A percentile compares a stretch with the other conserved stretches of the same genome.
Evolutionary conservation across 2,888 invertebrate species (phyloP).

Genomic region (Ochropacha duplaris): DNA sequence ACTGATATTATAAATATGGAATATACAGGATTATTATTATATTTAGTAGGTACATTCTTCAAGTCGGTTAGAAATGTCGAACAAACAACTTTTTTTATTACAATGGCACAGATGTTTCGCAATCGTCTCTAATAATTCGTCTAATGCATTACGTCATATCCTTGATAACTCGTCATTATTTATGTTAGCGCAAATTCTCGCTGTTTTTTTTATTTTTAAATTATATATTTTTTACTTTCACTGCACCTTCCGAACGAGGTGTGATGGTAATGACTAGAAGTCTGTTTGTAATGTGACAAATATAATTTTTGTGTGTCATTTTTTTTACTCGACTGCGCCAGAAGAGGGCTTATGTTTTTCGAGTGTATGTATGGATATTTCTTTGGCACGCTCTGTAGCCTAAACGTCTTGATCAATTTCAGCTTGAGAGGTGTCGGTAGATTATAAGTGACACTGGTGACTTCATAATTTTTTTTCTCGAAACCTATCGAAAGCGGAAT

Average conservation of each 20-base stretch:
- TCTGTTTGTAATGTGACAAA: background rate
- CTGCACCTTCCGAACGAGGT: background rate
- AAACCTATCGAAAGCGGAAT: no score
- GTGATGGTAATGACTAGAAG: background rate
- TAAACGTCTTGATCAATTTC: no score
- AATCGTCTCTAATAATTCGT: background rate
- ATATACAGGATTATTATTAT: no score
- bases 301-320: conserved; percentile 2
- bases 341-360: no score
- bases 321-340: no score
- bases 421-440: no score
- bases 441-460: no score
- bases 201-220: background rate
- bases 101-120: background rate
- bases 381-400: no score
- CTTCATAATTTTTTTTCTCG: no score
- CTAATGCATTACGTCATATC: background rate
- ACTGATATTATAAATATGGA: no score
- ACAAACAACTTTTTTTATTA: background rate
- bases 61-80: background rate
- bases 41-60: no score
- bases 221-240: conserved; percentile 4
- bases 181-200: background rate
- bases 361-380: no score
- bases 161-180: conserved; percentile 1